These are phyloP conservation scores for Oryctolagus cuniculus DNA, from an alignment of 2,113 vertebrate species.

Conservation along the genomic window mOryCun1.1 NC_091432.1:99025501-99026000, in stretches of 20 bases:
- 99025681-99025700: background rate
- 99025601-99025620: too few species aligned
- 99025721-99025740: conserved; percentile 3
- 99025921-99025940: background rate
- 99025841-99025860: conserved; percentile 16
- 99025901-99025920: background rate
- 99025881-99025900: conserved; percentile 17
- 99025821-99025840: background rate
- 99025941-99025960: background rate
- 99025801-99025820: background rate
- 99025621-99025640: too few species aligned
- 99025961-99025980: conserved; percentile 16
- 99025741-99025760: background rate
- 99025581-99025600: too few species aligned
- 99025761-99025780: background rate
- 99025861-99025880: background rate
- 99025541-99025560: too few species aligned
- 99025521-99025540: too few species aligned
- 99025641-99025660: too few species aligned
- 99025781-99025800: conserved; percentile 10
- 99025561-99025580: too few species aligned
- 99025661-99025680: too few species aligned
- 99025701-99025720: background rate
- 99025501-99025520: too few species aligned
- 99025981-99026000: background rate